Conservation (phyloP, 2,888 invertebrate species). For the Morpho deidamia region DNA sequence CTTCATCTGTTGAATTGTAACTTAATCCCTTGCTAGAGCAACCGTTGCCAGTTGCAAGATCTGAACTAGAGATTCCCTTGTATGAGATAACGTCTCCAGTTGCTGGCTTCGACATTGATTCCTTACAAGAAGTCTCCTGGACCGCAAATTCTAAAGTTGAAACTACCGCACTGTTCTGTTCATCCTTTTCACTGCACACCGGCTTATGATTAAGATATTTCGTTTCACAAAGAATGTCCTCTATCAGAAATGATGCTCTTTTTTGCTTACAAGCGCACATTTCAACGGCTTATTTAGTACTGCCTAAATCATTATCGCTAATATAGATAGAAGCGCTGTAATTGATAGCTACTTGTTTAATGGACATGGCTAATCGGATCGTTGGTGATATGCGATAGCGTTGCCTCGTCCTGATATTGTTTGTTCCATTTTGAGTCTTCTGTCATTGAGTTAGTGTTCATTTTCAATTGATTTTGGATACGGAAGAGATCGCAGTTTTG, state of each 20-base stretch:
- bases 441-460: background rate
- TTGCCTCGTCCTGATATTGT: background rate
- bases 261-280: slow-evolving; percentile 71
- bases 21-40: no score
- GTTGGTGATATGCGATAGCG: slow-evolving; percentile 30
- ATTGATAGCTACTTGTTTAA: slow-evolving; percentile 75
- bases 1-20: no score
- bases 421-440: slow-evolving; percentile 1
- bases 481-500: background rate
- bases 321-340: slow-evolving; percentile 53
- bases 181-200: slow-evolving; percentile 31
- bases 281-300: slow-evolving; percentile 45
- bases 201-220: slow-evolving; percentile 47
- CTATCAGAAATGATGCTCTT: slow-evolving; percentile 63
- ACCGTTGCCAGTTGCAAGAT: no score
- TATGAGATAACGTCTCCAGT: background rate
- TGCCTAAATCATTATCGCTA: slow-evolving; percentile 63
- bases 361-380: slow-evolving; percentile 60
- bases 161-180: background rate
- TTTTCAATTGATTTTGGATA: background rate
- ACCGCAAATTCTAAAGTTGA: background rate
- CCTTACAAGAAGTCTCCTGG: background rate
- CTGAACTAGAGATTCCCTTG: background rate
- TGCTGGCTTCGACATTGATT: background rate
- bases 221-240: slow-evolving; percentile 59